A percentile compares a stretch with the other conserved stretches of the same genome.
Conservation (phyloP, 2,797 vertebrate genomes). For the Mus minutoides region DNA sequence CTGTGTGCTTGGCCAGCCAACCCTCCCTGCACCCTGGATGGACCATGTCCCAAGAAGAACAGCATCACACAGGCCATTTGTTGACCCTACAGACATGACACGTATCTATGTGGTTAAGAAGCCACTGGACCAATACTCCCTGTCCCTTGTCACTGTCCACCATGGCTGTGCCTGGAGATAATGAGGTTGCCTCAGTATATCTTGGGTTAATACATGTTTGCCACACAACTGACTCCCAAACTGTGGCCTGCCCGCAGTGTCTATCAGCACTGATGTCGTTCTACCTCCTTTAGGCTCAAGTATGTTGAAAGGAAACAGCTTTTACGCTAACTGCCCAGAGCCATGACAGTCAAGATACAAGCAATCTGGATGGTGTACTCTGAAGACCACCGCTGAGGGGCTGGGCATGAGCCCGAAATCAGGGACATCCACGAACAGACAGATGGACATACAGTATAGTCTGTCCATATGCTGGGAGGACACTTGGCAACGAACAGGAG, state of each 20-base stretch:
- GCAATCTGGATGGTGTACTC: background rate
- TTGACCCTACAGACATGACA: background rate
- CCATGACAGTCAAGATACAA: background rate
- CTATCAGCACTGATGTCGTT: background rate
- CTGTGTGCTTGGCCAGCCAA: background rate
- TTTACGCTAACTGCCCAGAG: background rate
- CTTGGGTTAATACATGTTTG: too few relatives aligned
- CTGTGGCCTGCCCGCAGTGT: background rate
- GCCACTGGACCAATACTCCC: background rate
- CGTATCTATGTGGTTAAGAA: background rate
- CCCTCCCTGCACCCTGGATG: too few relatives aligned
- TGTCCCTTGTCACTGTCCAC: background rate
- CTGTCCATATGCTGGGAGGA: background rate
- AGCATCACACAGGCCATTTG: background rate
- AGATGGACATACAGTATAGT: background rate
- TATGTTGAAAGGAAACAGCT: background rate
- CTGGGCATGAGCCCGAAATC: accelerated
- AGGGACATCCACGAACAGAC: accelerated
- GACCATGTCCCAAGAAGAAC: background rate
- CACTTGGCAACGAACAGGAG: background rate
- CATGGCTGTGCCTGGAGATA: background rate
- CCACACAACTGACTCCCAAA: background rate
- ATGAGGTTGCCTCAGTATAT: background rate
- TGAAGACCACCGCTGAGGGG: background rate
- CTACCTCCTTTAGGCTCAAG: background rate